Conservation (phyloP, 2,113 vertebrate species). For the Ancistrus triradiatus region DNA sequence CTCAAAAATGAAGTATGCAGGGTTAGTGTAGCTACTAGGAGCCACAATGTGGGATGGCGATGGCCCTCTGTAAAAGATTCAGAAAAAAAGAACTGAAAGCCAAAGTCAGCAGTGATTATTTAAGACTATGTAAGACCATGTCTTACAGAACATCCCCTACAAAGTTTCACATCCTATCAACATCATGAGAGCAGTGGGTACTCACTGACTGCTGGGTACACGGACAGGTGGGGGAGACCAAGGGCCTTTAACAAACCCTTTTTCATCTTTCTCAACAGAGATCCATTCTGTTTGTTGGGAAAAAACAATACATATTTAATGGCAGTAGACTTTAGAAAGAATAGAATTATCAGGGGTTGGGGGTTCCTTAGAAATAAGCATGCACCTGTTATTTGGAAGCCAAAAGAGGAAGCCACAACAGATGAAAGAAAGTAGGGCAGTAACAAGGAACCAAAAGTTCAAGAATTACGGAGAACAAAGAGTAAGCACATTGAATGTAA, state of each 20-base stretch:
- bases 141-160: too few species aligned
- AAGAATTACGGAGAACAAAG: constrained; percentile 48
- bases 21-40: constrained; percentile 76
- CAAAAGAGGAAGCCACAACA: constrained; percentile 65
- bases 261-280: constrained; percentile 71
- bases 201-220: constrained; percentile 59
- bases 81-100: background rate
- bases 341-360: background rate
- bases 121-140: background rate
- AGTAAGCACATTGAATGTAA: constrained; percentile 45
- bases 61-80: constrained; percentile 53
- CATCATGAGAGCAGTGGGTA: background rate
- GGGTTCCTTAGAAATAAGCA: constrained; percentile 50
- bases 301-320: constrained; percentile 7
- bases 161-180: background rate
- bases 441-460: constrained; percentile 60
- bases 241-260: constrained; percentile 35
- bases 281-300: constrained; percentile 75
- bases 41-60: constrained; percentile 58
- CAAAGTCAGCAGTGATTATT: background rate
- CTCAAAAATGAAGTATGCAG: constrained; percentile 84
- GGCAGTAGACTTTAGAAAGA: constrained; percentile 12
- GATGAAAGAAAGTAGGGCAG: constrained; percentile 58
- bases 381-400: constrained; percentile 58
- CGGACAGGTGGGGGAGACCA: constrained; percentile 49